phyloP scores from a whole-genome alignment of 2,888 invertebrate species.

The Clunio marinus region DNA sequence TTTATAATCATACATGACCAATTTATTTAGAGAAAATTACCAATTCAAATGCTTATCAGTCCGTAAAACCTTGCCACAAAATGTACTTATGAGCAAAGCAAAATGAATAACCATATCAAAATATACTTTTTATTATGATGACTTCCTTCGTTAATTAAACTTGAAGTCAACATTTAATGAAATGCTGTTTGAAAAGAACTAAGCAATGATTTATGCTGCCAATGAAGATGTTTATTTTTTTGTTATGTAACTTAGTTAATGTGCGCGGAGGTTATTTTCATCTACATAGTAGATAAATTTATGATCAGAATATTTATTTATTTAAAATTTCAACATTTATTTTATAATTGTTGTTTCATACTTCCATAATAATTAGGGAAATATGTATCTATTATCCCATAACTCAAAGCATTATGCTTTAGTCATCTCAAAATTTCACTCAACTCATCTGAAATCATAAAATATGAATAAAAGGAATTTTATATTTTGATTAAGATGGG shows the following conservation, averaged over 20 bases:
- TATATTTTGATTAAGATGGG: constrained; percentile 38
- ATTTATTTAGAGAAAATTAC: constrained; percentile 13
- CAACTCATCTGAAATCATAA: constrained; percentile 34
- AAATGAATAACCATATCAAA: constrained; percentile 33
- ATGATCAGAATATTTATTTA: neutral
- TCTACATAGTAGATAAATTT: too few relatives aligned
- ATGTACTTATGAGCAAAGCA: neutral
- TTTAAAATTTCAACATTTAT: constrained; percentile 23
- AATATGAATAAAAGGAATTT: constrained; percentile 24
- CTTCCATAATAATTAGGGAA: constrained; percentile 28
- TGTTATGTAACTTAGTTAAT: constrained; percentile 3
- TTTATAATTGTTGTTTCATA: constrained; percentile 7
- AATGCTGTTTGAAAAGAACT: neutral
- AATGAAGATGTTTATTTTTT: constrained; percentile 29
- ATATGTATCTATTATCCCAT: neutral
- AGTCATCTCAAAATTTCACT: constrained; percentile 25
- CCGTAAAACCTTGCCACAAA: constrained; percentile 28
- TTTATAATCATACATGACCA: constrained; percentile 23
- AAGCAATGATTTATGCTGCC: constrained; percentile 32
- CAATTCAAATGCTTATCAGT: constrained; percentile 38
- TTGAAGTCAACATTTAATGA: constrained; percentile 1
- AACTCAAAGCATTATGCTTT: neutral
- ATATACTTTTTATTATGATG: constrained; percentile 33
- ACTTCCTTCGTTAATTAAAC: constrained; percentile 36
- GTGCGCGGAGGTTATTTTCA: too few relatives aligned